Evolutionary conservation across 2,113 vertebrate genomes (phyloP).

Genomic region (Potamarius usumacintae): DNA sequence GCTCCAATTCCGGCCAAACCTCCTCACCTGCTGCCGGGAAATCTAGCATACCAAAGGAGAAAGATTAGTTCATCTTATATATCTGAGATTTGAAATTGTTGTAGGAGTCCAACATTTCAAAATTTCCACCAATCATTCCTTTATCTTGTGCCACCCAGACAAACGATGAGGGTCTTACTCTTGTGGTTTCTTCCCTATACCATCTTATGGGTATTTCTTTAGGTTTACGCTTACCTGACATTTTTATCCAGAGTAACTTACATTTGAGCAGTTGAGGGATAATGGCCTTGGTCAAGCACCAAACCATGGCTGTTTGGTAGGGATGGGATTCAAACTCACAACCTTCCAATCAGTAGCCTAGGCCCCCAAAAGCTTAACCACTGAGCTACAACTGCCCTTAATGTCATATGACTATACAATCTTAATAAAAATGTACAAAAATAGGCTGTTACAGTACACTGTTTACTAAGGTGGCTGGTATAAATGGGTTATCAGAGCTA

Average conservation of each 20-base stretch:
- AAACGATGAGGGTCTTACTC: background rate
- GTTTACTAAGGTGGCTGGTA: background rate
- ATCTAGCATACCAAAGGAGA: slow-evolving; percentile 44
- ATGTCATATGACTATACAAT: background rate
- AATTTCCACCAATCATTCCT: background rate
- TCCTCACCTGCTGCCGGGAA: slow-evolving; percentile 51
- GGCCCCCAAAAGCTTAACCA: background rate
- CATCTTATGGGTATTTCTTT: too few species aligned
- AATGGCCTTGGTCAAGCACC: background rate
- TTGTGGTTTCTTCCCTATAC: too few species aligned
- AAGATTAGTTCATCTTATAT: slow-evolving; percentile 6
- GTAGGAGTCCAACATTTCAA: background rate
- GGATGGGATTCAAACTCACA: background rate
- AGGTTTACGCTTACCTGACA: background rate
- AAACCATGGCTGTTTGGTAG: background rate
- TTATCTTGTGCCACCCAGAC: background rate
- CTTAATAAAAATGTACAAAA: background rate
- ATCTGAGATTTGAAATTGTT: background rate
- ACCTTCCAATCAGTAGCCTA: too few species aligned
- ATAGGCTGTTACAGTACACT: background rate
- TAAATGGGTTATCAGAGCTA: background rate
- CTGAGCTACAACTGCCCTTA: background rate
- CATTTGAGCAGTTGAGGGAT: background rate
- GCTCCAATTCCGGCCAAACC: slow-evolving; percentile 78
- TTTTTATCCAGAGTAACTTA: too few species aligned